These are phyloP conservation scores for Glossophaga mutica DNA, from an alignment of 2,797 vertebrate species.

Conservation along the genomic window DNA sequence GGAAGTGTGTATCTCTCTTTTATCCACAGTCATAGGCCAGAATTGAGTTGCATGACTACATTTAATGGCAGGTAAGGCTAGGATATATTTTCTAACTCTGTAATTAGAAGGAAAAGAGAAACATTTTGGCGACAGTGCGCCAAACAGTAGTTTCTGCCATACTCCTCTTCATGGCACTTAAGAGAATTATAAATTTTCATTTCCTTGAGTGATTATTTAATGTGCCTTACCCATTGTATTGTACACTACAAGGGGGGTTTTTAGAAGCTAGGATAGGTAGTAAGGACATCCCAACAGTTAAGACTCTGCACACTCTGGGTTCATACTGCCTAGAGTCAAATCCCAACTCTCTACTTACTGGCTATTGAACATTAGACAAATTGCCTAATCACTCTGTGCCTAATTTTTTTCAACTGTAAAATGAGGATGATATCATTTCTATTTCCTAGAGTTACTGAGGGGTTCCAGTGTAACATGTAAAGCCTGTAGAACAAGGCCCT, in stretches of 20 bases:
- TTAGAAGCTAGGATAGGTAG: background rate
- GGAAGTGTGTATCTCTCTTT: background rate
- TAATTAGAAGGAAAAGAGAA: background rate
- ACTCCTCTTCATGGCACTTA: background rate
- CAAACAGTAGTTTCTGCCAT: background rate
- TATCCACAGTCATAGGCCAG: background rate
- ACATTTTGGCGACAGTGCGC: background rate
- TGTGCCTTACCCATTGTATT: background rate
- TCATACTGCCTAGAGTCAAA: background rate
- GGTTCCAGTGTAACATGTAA: background rate
- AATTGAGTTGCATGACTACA: background rate
- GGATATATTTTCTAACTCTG: background rate
- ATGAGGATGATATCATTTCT: background rate
- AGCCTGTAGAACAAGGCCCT: background rate
- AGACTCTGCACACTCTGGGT: background rate
- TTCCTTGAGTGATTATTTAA: background rate
- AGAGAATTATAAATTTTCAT: background rate
- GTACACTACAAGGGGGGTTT: background rate
- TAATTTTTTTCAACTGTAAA: background rate
- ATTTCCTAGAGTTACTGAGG: background rate
- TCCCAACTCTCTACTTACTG: background rate
- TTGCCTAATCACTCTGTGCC: background rate
- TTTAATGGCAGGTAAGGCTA: background rate
- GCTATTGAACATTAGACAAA: background rate
- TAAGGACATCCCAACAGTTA: background rate